Evolutionary conservation across 2,888 invertebrate genomes (phyloP).

Genomic region (Lithophane semibrunnea): DNA sequence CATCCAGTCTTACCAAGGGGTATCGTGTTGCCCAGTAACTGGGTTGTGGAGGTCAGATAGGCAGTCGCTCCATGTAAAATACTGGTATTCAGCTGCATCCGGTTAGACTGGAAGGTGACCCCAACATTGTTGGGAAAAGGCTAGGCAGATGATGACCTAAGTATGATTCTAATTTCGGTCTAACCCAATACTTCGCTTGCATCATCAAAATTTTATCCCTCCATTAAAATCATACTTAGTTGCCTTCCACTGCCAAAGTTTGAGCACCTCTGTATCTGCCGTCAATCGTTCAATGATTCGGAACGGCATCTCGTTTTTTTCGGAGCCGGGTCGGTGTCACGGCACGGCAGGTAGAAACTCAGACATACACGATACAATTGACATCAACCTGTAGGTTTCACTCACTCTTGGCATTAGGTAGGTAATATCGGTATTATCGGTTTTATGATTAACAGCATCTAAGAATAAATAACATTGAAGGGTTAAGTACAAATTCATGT

Average conservation of each 20-base stretch:
- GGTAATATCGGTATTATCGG: background rate
- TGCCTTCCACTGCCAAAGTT: conserved; percentile 39
- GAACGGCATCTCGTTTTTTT: conserved; percentile 72
- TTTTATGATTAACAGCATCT: too few species aligned
- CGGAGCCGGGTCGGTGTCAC: conserved; percentile 52
- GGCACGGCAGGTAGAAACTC: conserved; percentile 60
- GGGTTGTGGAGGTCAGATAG: too few species aligned
- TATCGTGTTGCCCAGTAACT: too few species aligned
- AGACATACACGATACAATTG: conserved; percentile 56
- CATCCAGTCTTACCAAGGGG: too few species aligned
- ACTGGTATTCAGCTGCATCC: too few species aligned
- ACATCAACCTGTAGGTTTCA: conserved; percentile 54
- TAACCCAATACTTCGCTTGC: too few species aligned
- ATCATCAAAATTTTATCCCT: too few species aligned
- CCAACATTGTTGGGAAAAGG: too few species aligned
- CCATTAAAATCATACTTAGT: too few species aligned
- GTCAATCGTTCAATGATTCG: conserved; percentile 81
- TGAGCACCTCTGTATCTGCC: conserved; percentile 61
- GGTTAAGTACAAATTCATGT: background rate
- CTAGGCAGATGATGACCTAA: too few species aligned
- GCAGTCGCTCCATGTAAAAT: too few species aligned
- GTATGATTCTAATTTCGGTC: background rate
- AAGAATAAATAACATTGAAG: background rate
- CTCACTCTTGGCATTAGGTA: background rate
- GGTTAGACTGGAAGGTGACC: too few species aligned